Evolutionary conservation across 2,797 vertebrate species (phyloP).

Genomic region (Anniella stebbinsi): DNA sequence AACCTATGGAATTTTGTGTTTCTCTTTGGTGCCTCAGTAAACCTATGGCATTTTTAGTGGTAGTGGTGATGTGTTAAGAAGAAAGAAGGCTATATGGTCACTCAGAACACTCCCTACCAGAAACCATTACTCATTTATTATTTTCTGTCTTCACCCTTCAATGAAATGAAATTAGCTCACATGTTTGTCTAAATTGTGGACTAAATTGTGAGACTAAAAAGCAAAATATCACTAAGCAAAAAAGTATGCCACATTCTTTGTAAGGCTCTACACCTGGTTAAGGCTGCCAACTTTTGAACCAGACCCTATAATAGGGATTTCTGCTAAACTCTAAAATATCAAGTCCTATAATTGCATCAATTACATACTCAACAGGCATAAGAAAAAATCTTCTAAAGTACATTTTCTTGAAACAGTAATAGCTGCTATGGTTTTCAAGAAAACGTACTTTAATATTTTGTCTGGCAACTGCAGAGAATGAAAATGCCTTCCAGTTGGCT

Average conservation of each 20-base stretch:
- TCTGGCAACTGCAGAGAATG: neutral
- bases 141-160: neutral
- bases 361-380: neutral
- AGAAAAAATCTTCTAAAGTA: neutral
- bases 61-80: neutral
- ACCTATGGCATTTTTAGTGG: neutral
- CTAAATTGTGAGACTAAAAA: neutral
- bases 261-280: neutral
- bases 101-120: neutral
- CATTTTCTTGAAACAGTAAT: neutral
- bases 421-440: neutral
- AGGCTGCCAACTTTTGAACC: neutral
- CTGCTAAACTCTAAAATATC: too few species aligned
- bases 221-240: neutral
- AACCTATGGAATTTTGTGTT: neutral
- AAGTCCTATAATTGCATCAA: neutral
- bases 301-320: neutral
- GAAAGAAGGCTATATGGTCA: neutral
- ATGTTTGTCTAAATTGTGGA: neutral
- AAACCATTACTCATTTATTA: neutral
- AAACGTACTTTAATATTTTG: neutral
- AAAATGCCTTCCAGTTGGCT: too few species aligned
- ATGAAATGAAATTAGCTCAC: neutral
- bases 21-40: neutral
- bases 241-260: neutral